phyloP scores from a whole-genome alignment of 2,113 vertebrate genomes.

The Neodontobutis hainanensis region DNA sequence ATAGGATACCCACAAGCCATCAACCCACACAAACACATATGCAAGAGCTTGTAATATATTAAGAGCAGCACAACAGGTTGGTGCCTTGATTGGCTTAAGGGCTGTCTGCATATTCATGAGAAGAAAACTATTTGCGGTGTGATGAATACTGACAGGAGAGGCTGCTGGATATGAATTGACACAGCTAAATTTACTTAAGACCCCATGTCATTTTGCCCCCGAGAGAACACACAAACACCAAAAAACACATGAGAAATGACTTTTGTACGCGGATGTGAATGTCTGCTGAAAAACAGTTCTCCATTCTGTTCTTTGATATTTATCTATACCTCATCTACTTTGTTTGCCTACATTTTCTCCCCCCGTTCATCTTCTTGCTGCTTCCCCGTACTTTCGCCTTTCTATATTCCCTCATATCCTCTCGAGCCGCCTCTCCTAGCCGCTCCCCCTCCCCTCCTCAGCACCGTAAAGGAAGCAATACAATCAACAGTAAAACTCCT shows the following conservation, averaged over 20 bases:
- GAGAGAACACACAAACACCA: neutral
- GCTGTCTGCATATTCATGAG: slow-evolving; percentile 65
- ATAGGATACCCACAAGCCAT: neutral
- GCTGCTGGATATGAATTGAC: slow-evolving; percentile 58
- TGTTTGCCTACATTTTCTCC: neutral
- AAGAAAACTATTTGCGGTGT: slow-evolving; percentile 53
- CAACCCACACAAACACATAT: slow-evolving; percentile 2
- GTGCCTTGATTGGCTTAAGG: slow-evolving; percentile 48
- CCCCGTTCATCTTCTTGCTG: neutral
- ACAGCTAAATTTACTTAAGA: slow-evolving; percentile 57
- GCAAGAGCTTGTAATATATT: slow-evolving; percentile 3
- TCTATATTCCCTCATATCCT: slow-evolving; percentile 8
- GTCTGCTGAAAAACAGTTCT: neutral
- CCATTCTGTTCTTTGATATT: neutral
- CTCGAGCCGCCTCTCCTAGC: neutral
- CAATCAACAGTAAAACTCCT: slow-evolving; percentile 22
- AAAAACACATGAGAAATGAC: neutral
- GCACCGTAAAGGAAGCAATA: slow-evolving; percentile 22
- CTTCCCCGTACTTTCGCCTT: neutral
- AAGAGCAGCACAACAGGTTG: slow-evolving; percentile 21
- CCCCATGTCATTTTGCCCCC: slow-evolving; percentile 44
- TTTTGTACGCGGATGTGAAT: too few species aligned
- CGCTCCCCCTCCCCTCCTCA: neutral
- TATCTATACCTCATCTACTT: neutral
- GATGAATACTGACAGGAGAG: slow-evolving; percentile 62